Evolutionary conservation across 2,888 invertebrate species (phyloP), one percentile per base, ranked within the genome.

Genomic region (Julus scandinavius): DNA sequence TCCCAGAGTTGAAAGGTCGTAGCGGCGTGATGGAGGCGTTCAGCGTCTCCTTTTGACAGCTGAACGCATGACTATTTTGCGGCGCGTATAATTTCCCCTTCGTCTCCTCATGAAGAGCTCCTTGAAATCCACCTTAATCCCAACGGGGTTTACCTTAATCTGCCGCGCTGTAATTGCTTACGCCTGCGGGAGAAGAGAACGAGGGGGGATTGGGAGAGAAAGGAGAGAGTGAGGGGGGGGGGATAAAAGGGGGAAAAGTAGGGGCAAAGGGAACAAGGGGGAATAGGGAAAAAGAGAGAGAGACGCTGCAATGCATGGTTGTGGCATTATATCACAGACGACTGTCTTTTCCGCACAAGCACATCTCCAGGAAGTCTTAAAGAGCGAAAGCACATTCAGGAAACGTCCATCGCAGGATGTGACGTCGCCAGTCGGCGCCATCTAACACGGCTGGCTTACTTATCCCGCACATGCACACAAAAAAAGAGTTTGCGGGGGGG

Each of bases 101-200:
- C 72, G 72, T 72, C 72, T 72, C 72, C 72, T 72, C 72, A 72
- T 72, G 72, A 72, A 72, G 72, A 72, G 72, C 72, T 72, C 72
- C 72, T 72, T 72, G 72, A 72, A 72, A 72, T 72, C 72, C 72
- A 72, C 72, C 72, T 72, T 72, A 72, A 72, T 72, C 72, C 72
- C 72, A 72, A 72, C 20, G 72, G 72, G 72, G 72, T 72, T 72
- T 72, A 72, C 72, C 72, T 72, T 72, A 72, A 72, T 72, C 72
- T 72, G 72, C 72, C 72, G 29, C 29, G 72, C 72, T 72, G 72
- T 72, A 72, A 72, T 72, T 72, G 72, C 72, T 72, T 72, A 72
- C 72, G 72, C 72, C 72, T 72, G 72, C 72, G 72, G 72, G 72
- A 72, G 72, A 29, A n/a, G 20, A 29, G 72, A 63, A 63, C 63